Evolutionary conservation across 2,888 invertebrate genomes (phyloP).

Genomic region (Metalampra italica): DNA sequence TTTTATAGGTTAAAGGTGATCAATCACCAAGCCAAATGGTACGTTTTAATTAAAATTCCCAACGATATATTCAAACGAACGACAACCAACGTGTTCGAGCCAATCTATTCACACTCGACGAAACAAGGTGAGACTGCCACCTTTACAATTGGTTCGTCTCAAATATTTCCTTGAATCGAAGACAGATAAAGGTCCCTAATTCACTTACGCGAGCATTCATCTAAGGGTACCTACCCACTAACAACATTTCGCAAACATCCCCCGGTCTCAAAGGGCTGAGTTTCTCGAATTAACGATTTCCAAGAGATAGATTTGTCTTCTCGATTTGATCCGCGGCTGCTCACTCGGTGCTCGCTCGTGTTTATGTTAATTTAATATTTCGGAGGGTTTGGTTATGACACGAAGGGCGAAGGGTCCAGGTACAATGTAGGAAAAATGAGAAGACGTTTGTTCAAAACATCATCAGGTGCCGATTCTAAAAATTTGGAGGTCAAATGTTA

Average conservation of each 20-base stretch:
- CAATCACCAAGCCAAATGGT: too few species aligned
- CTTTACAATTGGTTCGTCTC: background rate
- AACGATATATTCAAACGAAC: background rate
- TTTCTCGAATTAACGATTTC: slow-evolving; percentile 64
- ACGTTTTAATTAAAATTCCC: background rate
- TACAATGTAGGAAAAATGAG: background rate
- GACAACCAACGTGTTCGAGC: background rate
- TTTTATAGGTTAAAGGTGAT: too few species aligned
- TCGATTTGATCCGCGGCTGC: slow-evolving; percentile 60
- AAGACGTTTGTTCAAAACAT: background rate
- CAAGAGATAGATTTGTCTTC: slow-evolving; percentile 63
- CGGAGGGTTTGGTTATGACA: slow-evolving; percentile 28
- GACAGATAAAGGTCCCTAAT: slow-evolving; percentile 29
- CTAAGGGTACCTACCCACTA: slow-evolving; percentile 10
- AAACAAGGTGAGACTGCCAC: background rate
- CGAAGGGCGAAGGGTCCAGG: slow-evolving; percentile 14
- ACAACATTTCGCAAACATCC: slow-evolving; percentile 27
- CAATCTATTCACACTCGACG: background rate
- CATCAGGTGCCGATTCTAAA: too few species aligned
- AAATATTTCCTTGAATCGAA: background rate
- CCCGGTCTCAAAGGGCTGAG: slow-evolving; percentile 22
- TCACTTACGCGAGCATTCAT: slow-evolving; percentile 51
- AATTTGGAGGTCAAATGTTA: too few species aligned
- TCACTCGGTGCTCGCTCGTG: slow-evolving; percentile 36
- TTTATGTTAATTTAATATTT: slow-evolving; percentile 73